Conservation (phyloP, 2,113 vertebrate species). For the Myrmophylax atrothorax region DNA sequence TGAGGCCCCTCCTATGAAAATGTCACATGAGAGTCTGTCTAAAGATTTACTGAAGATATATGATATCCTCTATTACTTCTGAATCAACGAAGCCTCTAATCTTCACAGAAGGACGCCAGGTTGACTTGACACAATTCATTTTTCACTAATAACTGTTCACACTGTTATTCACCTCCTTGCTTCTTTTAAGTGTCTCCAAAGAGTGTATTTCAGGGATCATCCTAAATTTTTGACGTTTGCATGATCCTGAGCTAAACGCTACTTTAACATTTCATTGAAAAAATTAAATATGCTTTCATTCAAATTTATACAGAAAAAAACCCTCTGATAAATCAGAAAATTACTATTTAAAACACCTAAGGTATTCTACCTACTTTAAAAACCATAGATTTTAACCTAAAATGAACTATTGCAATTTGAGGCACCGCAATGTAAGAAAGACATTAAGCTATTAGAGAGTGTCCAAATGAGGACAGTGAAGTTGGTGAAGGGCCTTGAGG, state of each 20-base stretch:
- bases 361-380: not conserved
- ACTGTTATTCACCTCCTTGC: not conserved
- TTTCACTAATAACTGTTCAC: not conserved
- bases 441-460: not conserved
- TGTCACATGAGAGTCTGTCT: conserved; percentile 22
- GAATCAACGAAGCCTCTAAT: conserved; percentile 12
- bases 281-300: not conserved
- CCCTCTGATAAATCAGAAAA: not conserved
- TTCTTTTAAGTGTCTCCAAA: not conserved
- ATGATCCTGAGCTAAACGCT: not conserved
- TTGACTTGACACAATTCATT: conserved; percentile 28
- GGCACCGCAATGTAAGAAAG: not conserved
- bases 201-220: not conserved
- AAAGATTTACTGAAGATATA: not conserved
- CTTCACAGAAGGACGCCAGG: conserved; percentile 42
- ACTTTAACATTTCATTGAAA: not conserved
- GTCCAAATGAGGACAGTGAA: not conserved
- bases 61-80: conserved; percentile 41
- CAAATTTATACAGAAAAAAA: not conserved
- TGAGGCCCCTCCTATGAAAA: not conserved
- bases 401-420: not conserved
- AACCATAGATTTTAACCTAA: not conserved
- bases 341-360: not conserved
- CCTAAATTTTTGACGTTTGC: not conserved
- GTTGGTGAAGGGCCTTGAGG: not conserved